A percentile compares a stretch with the other conserved stretches of the same genome.
These are phyloP conservation scores for Huso huso DNA, from an alignment of 2,797 vertebrate species.

Conservation along the genomic window DNA sequence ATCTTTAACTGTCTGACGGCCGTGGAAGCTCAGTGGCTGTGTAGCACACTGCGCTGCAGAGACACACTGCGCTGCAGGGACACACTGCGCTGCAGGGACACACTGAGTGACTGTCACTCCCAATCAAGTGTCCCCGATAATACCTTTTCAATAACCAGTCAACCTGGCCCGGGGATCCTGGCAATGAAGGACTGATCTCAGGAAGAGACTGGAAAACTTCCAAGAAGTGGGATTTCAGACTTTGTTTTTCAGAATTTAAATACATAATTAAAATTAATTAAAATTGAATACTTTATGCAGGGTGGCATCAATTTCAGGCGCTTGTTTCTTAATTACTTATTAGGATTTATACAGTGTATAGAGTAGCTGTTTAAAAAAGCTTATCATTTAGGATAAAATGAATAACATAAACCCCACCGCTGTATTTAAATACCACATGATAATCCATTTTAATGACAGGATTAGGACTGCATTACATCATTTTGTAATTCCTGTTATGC, in stretches of 20 bases:
- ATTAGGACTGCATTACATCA: too few relatives aligned
- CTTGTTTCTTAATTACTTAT: too few relatives aligned
- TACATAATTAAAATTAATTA: conserved; percentile 11
- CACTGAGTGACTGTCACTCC: not conserved
- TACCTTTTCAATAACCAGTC: conserved; percentile 9
- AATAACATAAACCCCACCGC: too few relatives aligned
- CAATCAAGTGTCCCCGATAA: not conserved
- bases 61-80: too few relatives aligned
- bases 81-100: too few relatives aligned
- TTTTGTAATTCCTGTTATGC: too few relatives aligned
- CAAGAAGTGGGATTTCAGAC: too few relatives aligned
- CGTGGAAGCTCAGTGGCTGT: not conserved
- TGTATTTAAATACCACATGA: too few relatives aligned
- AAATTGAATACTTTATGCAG: conserved; percentile 26
- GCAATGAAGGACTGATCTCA: not conserved
- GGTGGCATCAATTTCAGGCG: conserved; percentile 7
- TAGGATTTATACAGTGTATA: too few relatives aligned
- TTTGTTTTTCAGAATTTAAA: not conserved
- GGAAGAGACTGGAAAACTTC: not conserved
- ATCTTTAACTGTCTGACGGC: not conserved
- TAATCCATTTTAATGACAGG: too few relatives aligned
- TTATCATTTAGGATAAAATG: too few relatives aligned
- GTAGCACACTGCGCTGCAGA: not conserved
- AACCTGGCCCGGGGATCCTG: not conserved
- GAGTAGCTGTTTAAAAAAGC: too few relatives aligned